Percentiles rank a stretch among this genome's conserved stretches.
These are phyloP conservation scores for Microplitis deprimator DNA, from an alignment of 2,888 invertebrate genomes.

Conservation along the genomic window DNA sequence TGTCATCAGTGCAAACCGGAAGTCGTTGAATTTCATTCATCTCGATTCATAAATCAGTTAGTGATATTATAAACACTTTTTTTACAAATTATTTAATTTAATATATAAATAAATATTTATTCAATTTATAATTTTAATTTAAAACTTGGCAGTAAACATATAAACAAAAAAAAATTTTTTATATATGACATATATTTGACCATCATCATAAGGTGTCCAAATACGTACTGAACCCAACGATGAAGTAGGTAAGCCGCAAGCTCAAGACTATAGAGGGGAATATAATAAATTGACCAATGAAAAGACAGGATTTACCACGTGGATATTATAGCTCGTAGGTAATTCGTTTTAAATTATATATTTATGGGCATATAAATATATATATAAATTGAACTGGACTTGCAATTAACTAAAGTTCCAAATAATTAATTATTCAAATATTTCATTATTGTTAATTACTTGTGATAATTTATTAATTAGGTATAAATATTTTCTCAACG, in stretches of 20 bases:
- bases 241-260: conserved; percentile 53
- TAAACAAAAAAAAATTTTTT: background rate
- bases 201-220: background rate
- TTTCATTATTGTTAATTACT: too few species aligned
- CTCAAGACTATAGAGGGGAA: conserved; percentile 50
- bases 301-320: conserved; percentile 52
- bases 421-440: too few species aligned
- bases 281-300: conserved; percentile 52
- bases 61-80: too few species aligned
- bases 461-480: too few species aligned
- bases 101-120: too few species aligned
- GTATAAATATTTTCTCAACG: too few species aligned
- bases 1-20: conserved; percentile 62
- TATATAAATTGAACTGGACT: too few species aligned
- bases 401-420: too few species aligned
- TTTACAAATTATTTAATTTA: too few species aligned
- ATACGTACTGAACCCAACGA: conserved; percentile 38
- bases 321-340: conserved; percentile 39
- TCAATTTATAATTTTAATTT: too few species aligned
- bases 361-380: background rate
- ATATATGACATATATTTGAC: background rate
- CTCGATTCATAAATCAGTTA: background rate
- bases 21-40: conserved; percentile 15
- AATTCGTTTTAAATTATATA: background rate
- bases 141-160: background rate